Evolutionary conservation across 2,113 vertebrate species (phyloP).

Genomic region (Dendropsophus ebraccatus): DNA sequence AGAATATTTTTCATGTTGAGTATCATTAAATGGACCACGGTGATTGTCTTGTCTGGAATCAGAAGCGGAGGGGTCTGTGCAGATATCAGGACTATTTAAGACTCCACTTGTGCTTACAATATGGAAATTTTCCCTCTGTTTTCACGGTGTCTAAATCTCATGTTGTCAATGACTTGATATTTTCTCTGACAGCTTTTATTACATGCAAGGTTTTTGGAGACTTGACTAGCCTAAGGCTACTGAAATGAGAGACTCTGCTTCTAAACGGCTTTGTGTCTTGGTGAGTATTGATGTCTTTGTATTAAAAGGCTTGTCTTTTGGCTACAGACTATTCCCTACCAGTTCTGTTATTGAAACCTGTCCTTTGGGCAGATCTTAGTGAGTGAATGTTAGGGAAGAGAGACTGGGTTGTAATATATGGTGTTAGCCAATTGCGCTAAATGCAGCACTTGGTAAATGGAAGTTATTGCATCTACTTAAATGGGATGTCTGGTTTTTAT

Average conservation of each 20-base stretch:
- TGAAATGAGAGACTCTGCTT: slow-evolving; percentile 14
- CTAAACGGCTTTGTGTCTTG: neutral
- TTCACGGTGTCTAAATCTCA: neutral
- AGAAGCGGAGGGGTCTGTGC: neutral
- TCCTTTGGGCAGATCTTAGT: slow-evolving; percentile 1
- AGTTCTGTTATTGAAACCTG: slow-evolving; percentile 25
- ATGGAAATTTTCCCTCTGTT: neutral
- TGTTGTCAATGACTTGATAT: neutral
- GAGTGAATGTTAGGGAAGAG: neutral
- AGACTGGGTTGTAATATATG: neutral
- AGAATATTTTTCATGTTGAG: neutral
- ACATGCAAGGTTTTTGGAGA: neutral
- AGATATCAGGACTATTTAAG: neutral
- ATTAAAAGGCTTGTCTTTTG: slow-evolving; percentile 33
- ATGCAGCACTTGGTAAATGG: neutral
- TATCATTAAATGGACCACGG: neutral
- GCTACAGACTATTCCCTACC: slow-evolving; percentile 13
- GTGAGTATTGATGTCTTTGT: slow-evolving; percentile 24
- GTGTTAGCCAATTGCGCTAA: neutral
- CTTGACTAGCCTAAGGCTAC: slow-evolving; percentile 1
- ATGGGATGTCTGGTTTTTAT: neutral
- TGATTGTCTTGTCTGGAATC: neutral
- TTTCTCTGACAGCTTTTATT: slow-evolving; percentile 22
- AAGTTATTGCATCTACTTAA: neutral
- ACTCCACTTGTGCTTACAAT: slow-evolving; percentile 6